A percentile compares a stretch with the other conserved stretches of the same genome.
These are phyloP conservation scores for Neoarius graeffei DNA, from an alignment of 2,113 vertebrate species.

Conservation along the genomic window DNA sequence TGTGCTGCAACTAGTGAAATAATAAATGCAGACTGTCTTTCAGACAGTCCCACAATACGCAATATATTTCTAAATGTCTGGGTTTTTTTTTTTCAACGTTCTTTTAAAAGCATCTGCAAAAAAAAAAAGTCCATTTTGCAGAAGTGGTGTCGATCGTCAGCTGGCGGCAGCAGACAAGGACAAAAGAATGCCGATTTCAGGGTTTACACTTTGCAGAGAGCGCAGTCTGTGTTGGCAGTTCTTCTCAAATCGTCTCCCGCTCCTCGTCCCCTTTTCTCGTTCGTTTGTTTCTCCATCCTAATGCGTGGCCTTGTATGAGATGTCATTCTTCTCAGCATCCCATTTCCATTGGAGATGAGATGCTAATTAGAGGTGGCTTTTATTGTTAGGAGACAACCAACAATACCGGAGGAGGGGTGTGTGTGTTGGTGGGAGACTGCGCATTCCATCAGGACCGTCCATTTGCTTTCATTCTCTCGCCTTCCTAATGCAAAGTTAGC, in stretches of 20 bases:
- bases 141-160: slow-evolving; percentile 28
- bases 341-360: slow-evolving; percentile 65
- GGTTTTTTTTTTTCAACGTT: neutral
- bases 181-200: neutral
- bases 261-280: slow-evolving; percentile 23
- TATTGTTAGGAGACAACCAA: slow-evolving; percentile 59
- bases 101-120: slow-evolving; percentile 11
- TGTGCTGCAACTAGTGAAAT: neutral
- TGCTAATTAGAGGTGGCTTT: slow-evolving; percentile 62
- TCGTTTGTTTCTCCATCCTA: slow-evolving; percentile 38
- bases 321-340: slow-evolving; percentile 48
- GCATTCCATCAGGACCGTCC: neutral
- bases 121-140: slow-evolving; percentile 23
- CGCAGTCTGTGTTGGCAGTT: slow-evolving; percentile 33
- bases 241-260: slow-evolving; percentile 35
- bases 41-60: slow-evolving; percentile 8
- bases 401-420: neutral
- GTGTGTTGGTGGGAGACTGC: neutral
- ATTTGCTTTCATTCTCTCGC: slow-evolving; percentile 19
- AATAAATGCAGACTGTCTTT: neutral
- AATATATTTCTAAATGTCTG: neutral
- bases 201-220: slow-evolving; percentile 3
- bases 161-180: neutral
- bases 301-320: slow-evolving; percentile 33
- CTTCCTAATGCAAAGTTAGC: slow-evolving; percentile 48